phyloP scores from a whole-genome alignment of 2,113 vertebrate genomes.

The Protobothrops mucrosquamatus region DNA sequence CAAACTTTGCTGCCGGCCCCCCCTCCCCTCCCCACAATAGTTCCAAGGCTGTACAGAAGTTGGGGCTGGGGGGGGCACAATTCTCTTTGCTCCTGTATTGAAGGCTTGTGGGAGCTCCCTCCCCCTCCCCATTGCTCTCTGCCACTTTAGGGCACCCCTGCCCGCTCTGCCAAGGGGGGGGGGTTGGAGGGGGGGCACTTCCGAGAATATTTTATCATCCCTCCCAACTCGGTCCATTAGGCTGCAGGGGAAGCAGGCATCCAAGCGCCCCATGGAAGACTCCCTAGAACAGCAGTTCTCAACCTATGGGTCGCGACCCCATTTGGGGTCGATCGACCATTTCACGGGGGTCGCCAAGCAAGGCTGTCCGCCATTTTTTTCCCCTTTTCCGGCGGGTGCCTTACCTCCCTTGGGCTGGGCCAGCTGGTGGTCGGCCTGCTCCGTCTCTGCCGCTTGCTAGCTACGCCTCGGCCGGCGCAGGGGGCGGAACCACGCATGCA shows the following conservation, averaged over 20 bases:
- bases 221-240: neutral
- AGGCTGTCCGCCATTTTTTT: too few species aligned
- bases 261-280: neutral
- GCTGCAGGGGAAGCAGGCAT: neutral
- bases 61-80: neutral
- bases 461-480: too few species aligned
- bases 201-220: neutral
- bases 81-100: neutral
- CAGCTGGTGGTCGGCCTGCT: too few species aligned
- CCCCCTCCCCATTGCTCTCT: constrained; percentile 11
- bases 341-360: too few species aligned
- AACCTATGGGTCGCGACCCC: too few species aligned
- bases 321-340: too few species aligned
- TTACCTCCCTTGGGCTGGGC: too few species aligned
- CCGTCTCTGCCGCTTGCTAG: too few species aligned
- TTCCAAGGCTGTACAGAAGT: neutral
- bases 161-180: neutral
- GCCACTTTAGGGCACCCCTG: constrained; percentile 29
- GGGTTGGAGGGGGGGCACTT: neutral
- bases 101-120: neutral
- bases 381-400: too few species aligned
- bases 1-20: neutral
- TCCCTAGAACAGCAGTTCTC: too few species aligned
- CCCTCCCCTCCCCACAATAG: neutral
- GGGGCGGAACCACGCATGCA: too few species aligned